Base-by-base conservation (phyloP, 2,888 invertebrate genomes). In the Cheilosia urbana region DNA sequence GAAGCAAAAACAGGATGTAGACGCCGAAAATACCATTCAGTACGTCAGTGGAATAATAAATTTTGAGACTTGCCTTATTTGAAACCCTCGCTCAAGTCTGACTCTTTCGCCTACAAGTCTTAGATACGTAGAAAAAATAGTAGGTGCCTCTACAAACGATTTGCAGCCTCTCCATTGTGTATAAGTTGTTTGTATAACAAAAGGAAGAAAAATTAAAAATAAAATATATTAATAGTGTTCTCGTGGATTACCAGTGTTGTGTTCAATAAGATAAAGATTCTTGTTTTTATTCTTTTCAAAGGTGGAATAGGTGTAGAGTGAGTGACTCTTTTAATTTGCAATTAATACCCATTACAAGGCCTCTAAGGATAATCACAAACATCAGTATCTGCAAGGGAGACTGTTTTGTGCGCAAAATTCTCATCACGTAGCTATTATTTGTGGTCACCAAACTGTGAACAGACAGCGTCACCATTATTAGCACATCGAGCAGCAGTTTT, bases 161-260 rank as follows among this genome's bases (percentile, higher is more conserved):
- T 49, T 19, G 13, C 19, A 30, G 53, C 15, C 11, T 66, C 66
- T 53, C 53, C 51, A n/a, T 63, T 63, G 15, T 42, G 47, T 63
- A 57, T 57, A 55, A 27, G n/a, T 40, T 73, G 60, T 66, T 24
- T 21, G 19, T 55, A 15, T 19, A 49, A 21, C 27, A 63, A 42
- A 37, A 53, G 42, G 45, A 81, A 62, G 53, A 19, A 51, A 42
- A 42, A 42, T 42, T 42, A 0, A n/a, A n/a, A 42, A n/a, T 1
- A 42, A 42, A 13, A 27, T 17, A 17, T n/a, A n/a, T n/a, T n/a
- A n/a, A n/a, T 9, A 65, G 19, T 75, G 68, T 69, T 55, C 80
- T 75, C 75, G 75, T 80, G 84, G 84, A 84, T 84, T 84, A 84
- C 84, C 84, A 84, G 84, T 84, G 84, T 49, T 76, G 84, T 84